phyloP scores from a whole-genome alignment of 2,888 invertebrate species.

The Dryobota labecula region DNA sequence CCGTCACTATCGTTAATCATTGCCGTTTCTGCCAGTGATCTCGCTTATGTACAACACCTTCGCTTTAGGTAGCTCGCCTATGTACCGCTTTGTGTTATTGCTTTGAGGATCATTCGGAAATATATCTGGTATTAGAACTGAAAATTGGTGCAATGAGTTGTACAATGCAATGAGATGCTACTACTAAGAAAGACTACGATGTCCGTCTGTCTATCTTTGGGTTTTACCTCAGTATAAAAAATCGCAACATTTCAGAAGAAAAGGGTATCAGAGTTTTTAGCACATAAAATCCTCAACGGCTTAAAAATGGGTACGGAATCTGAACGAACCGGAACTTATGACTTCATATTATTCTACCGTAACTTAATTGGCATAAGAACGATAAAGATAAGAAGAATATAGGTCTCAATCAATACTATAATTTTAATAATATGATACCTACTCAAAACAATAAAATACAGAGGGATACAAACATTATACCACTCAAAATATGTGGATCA shows the following conservation, averaged over 20 bases:
- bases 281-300: background rate
- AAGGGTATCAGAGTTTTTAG: no score
- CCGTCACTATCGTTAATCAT: slow-evolving; percentile 89
- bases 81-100: slow-evolving; percentile 48
- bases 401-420: background rate
- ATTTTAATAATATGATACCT: background rate
- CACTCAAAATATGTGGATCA: background rate
- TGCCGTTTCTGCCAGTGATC: slow-evolving; percentile 82
- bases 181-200: background rate
- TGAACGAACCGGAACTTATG: background rate
- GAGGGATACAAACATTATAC: background rate
- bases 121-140: slow-evolving; percentile 11
- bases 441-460: background rate
- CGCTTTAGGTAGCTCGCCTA: slow-evolving; percentile 48
- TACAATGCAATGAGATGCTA: background rate
- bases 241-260: no score
- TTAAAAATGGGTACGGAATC: background rate
- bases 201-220: background rate
- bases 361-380: background rate
- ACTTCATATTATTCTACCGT: background rate
- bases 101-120: slow-evolving; percentile 28
- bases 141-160: background rate
- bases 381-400: no score
- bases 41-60: slow-evolving; percentile 63
- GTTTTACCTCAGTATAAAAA: background rate